Percentiles rank a stretch among this genome's conserved stretches.
These are phyloP conservation scores for Venustaconcha ellipsiformis DNA, from an alignment of 1,140 invertebrate species.

Conservation along the genomic window DNA sequence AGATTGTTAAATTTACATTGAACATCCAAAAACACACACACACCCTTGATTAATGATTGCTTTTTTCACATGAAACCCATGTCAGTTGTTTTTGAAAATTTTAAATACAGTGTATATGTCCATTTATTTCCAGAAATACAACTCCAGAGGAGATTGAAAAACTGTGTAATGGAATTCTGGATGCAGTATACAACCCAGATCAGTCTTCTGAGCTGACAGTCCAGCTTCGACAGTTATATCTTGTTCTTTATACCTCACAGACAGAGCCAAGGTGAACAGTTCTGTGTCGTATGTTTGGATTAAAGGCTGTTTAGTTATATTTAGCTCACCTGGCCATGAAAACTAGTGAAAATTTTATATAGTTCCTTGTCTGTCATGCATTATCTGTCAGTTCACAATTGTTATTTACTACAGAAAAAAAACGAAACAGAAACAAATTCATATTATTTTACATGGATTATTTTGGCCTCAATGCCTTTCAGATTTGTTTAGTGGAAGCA, in stretches of 20 bases:
- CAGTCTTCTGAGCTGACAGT: slow-evolving; percentile 50
- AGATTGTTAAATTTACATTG: background rate
- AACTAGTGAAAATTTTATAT: background rate
- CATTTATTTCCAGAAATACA: slow-evolving; percentile 42
- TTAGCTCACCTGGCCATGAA: background rate
- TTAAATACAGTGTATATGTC: background rate
- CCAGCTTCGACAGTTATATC: slow-evolving; percentile 49
- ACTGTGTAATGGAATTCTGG: slow-evolving; percentile 44
- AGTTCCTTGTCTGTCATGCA: background rate
- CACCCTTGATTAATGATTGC: background rate
- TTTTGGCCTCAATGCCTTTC: too few relatives aligned
- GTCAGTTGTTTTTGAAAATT: background rate
- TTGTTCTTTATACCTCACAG: slow-evolving; percentile 53
- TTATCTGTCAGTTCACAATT: background rate
- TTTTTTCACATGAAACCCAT: background rate
- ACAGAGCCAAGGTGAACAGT: slow-evolving; percentile 44
- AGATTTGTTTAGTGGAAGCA: too few relatives aligned
- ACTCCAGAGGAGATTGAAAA: slow-evolving; percentile 56
- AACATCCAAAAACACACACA: background rate
- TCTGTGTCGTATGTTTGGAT: background rate
- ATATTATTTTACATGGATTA: too few relatives aligned
- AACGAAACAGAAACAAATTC: too few relatives aligned
- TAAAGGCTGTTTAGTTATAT: background rate
- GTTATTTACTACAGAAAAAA: too few relatives aligned
- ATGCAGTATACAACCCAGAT: slow-evolving; percentile 46